Evolutionary conservation across 2,888 invertebrate genomes (phyloP), one percentile per base, ranked within the genome.

Genomic region (Tetragonula carbonaria): DNA sequence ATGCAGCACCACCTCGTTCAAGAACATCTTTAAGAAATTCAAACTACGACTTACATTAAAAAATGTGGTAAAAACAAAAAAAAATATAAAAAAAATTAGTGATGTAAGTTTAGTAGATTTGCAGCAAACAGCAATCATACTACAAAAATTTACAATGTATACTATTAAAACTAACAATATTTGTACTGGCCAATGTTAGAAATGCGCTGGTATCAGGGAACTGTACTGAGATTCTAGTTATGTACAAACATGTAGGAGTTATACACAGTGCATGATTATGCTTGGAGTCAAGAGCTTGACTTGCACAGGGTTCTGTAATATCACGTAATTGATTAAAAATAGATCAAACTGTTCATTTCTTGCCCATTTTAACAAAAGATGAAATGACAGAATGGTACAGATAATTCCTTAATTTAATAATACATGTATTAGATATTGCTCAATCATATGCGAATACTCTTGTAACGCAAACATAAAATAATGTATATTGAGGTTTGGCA

Each of bases 151-250:
- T 90, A 92, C 92, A 89, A 91, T 91, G 92, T 93, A 93, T 93
- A 92, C 93, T 93, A 93, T 91, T 91, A 89, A 91, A 90, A 93
- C 91, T 93, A 93, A 93, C 92, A 93, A 92, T 93, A 92, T 93
- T 93, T 94, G 93, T 94, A 93, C 92, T 92, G 90, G 92, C 88
- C 88, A 87, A 91, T 92, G 89, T 92, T 90, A 90, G 87, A 91
- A 93, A 91, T 90, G 91, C 92, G 93, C 92, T 93, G 94, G 91
- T 93, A 93, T 93, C 94, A 93, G 93, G 93, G 94, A 94, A 93
- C 93, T 91, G 78, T 80, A 88, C 76, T 67, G 53, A 76, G 59
- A 85, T 88, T 82, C 76, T 89, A 84, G 84, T 89, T 85, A 72
- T 85, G 90, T 89, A 89, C 86, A 89, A 87, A 90, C 81, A 78